phyloP scores from a whole-genome alignment of 2,113 vertebrate genomes.

The Equus quagga region DNA sequence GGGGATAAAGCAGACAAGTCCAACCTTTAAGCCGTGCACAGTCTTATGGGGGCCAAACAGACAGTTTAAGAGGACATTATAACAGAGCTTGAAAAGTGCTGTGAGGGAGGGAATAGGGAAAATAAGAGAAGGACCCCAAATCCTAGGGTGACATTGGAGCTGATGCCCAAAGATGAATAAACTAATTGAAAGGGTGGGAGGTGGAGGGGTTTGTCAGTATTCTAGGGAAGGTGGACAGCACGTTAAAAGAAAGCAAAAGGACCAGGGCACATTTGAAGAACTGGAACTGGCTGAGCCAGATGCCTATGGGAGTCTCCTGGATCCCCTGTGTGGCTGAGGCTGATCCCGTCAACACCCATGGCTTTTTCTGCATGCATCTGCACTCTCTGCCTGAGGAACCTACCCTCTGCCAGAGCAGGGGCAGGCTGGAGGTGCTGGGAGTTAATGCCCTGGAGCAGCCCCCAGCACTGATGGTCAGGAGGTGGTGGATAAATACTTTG shows the following conservation, averaged over 20 bases:
- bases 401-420: background rate
- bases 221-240: background rate
- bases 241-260: rapidly evolving
- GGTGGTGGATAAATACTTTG: background rate
- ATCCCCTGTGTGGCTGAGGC: background rate
- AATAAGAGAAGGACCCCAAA: too few species aligned
- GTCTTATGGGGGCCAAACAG: background rate
- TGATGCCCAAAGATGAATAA: rapidly evolving
- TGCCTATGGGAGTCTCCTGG: background rate
- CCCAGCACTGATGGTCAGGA: background rate
- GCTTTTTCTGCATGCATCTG: background rate
- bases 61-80: background rate
- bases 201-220: too few species aligned
- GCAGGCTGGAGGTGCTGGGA: background rate
- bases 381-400: background rate
- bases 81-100: background rate
- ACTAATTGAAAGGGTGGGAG: background rate
- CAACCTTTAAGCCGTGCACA: background rate
- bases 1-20: background rate
- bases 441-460: background rate
- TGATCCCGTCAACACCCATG: background rate
- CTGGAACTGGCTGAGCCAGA: too few species aligned
- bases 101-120: rapidly evolving
- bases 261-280: background rate
- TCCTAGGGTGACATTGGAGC: background rate